phyloP scores from a whole-genome alignment of 2,113 vertebrate species.

The Mixornis gularis region DNA sequence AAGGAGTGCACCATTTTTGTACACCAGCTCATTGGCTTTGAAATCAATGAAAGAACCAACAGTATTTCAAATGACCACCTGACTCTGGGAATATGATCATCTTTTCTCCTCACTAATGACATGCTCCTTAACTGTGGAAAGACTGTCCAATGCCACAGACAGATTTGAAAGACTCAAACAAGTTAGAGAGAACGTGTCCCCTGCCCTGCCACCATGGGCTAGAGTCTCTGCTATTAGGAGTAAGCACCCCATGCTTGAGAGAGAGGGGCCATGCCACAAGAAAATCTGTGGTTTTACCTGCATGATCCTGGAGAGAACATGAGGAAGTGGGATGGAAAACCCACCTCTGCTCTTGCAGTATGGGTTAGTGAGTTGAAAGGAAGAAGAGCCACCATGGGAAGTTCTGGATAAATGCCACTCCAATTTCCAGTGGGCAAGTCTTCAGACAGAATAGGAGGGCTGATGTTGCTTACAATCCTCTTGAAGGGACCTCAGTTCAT shows the following conservation, averaged over 20 bases:
- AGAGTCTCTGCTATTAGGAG: background rate
- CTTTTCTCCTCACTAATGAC: background rate
- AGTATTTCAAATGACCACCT: no score
- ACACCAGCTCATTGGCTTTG: fast-evolving
- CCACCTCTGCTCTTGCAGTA: background rate
- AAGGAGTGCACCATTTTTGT: background rate
- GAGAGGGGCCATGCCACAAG: no score
- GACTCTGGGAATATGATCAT: fast-evolving
- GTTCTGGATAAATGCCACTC: background rate
- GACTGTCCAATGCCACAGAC: background rate
- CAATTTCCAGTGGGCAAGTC: background rate
- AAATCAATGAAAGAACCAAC: background rate
- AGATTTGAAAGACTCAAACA: background rate
- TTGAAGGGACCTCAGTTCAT: background rate
- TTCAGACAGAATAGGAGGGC: background rate
- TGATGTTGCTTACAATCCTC: background rate
- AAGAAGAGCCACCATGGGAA: background rate
- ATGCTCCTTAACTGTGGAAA: background rate
- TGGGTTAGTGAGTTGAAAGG: background rate
- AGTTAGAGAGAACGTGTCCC: background rate
- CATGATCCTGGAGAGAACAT: background rate
- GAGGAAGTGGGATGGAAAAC: background rate
- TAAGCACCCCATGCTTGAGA: background rate
- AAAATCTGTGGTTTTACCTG: background rate
- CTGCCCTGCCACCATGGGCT: no score